Base-by-base conservation (phyloP, 2,797 vertebrate genomes). In the Adelosebastes latens region DNA sequence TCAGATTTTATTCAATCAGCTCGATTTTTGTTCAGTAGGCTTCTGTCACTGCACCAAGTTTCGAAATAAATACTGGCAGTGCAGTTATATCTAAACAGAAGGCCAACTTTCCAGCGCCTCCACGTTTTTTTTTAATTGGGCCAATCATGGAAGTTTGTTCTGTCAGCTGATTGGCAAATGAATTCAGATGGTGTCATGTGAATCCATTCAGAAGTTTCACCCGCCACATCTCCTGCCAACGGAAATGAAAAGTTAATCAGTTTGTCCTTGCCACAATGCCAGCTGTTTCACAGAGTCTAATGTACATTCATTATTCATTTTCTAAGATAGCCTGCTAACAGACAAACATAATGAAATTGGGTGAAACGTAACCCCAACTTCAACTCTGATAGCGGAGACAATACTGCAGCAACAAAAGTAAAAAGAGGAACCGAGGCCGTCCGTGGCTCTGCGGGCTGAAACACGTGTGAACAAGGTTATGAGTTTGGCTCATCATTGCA, bases 161-260 rank as follows among this genome's bases (percentile, higher is more conserved):
- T 53, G 46, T 64, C 12, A 4, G 34, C 31, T n/a, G n/a, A 56
- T 27, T 61, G 53, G 13, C 12, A 49, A 58, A 71, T 20, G 2
- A 72, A 63, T 22, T 64, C 22, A 24, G 66, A 53, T 18, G 11
- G 24, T 27, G 25, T 64, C 52, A 62, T n/a, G 6, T 66, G 49
- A 59, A 46, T 82, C 36, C 9, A 29, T 49, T 74, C 74, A 67
- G 24, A 77, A 3, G 27, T 42, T 83, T 86, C 59, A 52, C 34
- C 34, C 4, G 1, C 18, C 16, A 49, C 53, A 27, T 80, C 49
- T 74, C 46, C 31, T 55, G 49, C 73, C 32, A 80, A 5, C 49
- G 32, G 42, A 80, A 81, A 75, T 82, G 46, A 87, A 61, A 75
- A 61, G 71, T 75, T 71, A 68, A 86, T 77, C 67, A 59, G 58